Conservation (phyloP, 2,888 invertebrate genomes). For the Masnerella sp. region DNA sequence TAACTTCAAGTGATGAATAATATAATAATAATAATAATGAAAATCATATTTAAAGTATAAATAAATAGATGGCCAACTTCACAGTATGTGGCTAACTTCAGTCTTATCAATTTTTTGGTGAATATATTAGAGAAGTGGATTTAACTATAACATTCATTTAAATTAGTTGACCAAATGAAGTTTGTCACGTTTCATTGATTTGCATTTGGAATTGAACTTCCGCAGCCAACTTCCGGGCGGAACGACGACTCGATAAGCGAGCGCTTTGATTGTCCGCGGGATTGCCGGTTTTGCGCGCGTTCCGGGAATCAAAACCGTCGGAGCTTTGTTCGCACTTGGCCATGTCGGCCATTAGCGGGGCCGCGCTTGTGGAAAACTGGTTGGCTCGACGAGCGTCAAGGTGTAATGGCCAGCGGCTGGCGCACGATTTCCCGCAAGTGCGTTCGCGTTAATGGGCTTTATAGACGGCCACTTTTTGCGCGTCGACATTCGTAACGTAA, state of each 20-base stretch:
- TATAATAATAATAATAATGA: too few species aligned
- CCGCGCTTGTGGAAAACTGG: slow-evolving; percentile 51
- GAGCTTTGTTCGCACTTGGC: slow-evolving; percentile 48
- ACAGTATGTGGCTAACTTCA: too few species aligned
- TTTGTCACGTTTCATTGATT: too few species aligned
- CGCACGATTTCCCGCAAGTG: slow-evolving; percentile 49
- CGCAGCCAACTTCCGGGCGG: slow-evolving; percentile 15
- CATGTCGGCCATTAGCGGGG: slow-evolving; percentile 46
- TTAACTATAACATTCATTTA: too few species aligned
- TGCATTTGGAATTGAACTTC: too few species aligned
- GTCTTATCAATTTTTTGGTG: too few species aligned
- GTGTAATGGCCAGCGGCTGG: slow-evolving; percentile 43
- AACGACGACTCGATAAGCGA: slow-evolving; percentile 31
- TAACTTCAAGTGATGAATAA: too few species aligned
- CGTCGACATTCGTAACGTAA: slow-evolving; percentile 26
- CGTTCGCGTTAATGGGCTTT: slow-evolving; percentile 45
- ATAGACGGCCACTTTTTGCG: slow-evolving; percentile 25
- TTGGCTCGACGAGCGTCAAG: slow-evolving; percentile 47
- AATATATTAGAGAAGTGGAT: too few species aligned
- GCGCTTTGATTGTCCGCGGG: slow-evolving; percentile 29
- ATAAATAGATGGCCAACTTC: too few species aligned
- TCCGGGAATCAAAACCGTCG: slow-evolving; percentile 45
- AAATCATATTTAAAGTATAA: too few species aligned
- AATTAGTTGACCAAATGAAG: too few species aligned
- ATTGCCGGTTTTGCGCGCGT: slow-evolving; percentile 38